Conservation (phyloP, 1,140 invertebrate genomes). For the Sogatella furcifera region DNA sequence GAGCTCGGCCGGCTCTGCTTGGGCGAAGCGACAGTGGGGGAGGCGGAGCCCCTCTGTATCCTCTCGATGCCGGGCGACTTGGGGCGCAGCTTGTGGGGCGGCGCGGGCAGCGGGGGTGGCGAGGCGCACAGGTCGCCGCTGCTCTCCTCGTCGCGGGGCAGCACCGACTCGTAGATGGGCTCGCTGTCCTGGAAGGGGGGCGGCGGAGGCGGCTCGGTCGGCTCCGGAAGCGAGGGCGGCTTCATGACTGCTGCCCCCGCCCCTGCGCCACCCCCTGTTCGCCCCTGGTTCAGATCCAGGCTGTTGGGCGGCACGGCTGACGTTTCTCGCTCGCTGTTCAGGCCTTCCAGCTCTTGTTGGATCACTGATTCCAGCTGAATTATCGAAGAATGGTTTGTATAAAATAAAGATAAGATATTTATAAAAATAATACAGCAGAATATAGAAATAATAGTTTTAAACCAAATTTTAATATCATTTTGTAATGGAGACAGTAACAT, state of each 20-base stretch:
- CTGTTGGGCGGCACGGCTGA: slow-evolving; percentile 19
- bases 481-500: too few relatives aligned
- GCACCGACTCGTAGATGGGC: slow-evolving; percentile 75
- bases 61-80: slow-evolving; percentile 27
- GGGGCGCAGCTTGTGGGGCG: slow-evolving; percentile 32
- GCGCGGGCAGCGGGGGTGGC: slow-evolving; percentile 40
- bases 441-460: too few relatives aligned
- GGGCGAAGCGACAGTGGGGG: slow-evolving; percentile 28
- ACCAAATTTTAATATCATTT: too few relatives aligned
- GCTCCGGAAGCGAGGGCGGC: slow-evolving; percentile 51
- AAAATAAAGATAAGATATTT: too few relatives aligned
- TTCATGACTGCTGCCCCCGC: slow-evolving; percentile 12
- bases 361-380: slow-evolving; percentile 44
- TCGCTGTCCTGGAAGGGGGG: slow-evolving; percentile 46
- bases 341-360: slow-evolving; percentile 39
- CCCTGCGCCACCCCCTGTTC: background rate
- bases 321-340: slow-evolving; percentile 13
- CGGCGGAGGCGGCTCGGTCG: slow-evolving; percentile 58
- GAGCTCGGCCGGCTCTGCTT: slow-evolving; percentile 34
- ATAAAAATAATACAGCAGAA: too few relatives aligned
- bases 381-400: too few relatives aligned
- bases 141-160: slow-evolving; percentile 48
- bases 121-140: slow-evolving; percentile 27
- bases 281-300: slow-evolving; percentile 12
- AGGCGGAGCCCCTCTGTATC: slow-evolving; percentile 5